Base-by-base conservation (phyloP, 2,113 vertebrate genomes). In the Hypanus sabinus region DNA sequence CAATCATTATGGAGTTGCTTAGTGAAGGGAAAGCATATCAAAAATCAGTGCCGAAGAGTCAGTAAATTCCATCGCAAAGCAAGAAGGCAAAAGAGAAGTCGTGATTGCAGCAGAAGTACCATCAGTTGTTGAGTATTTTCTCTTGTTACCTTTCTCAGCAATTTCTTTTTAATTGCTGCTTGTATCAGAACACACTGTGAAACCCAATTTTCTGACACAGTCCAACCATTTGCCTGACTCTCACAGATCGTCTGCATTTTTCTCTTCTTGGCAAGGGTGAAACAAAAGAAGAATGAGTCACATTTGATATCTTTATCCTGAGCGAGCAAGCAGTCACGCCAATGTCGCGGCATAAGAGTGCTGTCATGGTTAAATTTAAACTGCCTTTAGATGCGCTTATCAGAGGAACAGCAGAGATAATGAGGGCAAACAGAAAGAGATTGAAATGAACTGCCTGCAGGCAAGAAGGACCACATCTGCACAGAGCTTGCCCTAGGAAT, bases 361-460 rank as follows among this genome's bases (percentile, higher is more conserved):
- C 36, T 88, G 95, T 88, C 94, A 30, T 92, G 81, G 46, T 0
- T 85, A 65, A 94, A 76, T 88, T 94, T 83, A 95, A 96, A 95
- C 12, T 27, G 87, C 0, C n/a, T 94, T 68, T 46, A 94, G 94
- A 30, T 79, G 90, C 57, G 94, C 60, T 94, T 94, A 22, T 93
- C 94, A 30, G 93, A 94, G 75, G 62, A 36, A 6, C 22, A 88
- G 83, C n/a, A 60, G 73, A 95, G 79, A 73, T 0, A 2, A 6
- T 94, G 91, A 38, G 62, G 60, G 20, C 3, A 57, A 70, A 18
- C 2, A 0, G 77, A 94, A 18, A 38, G 2, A 65, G 57, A 75
- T 71, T 14, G 94, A 30, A 62, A 94, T 77, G 18, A 0, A 94
- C 94, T 95, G 6, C 90, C 95, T 94, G 94, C 57, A 75, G 46